Evolutionary conservation across 2,113 vertebrate species (phyloP).

Genomic region (Ascaphus truei): DNA sequence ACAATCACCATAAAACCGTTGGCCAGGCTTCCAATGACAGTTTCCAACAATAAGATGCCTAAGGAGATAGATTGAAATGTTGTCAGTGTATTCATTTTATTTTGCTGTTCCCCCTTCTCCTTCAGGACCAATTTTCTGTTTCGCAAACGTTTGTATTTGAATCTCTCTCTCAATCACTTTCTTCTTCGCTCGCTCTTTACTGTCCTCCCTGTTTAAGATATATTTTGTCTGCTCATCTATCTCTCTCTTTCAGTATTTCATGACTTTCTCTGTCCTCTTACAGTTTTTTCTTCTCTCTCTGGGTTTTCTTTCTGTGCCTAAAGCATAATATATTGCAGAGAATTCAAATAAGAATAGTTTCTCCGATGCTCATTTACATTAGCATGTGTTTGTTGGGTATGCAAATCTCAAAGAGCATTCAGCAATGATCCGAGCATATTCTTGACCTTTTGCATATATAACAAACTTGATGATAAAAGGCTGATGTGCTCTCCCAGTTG

Average conservation of each 20-base stretch:
- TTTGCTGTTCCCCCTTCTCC: neutral
- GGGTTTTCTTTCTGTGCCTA: neutral
- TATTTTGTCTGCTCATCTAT: too few relatives aligned
- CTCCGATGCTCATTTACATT: neutral
- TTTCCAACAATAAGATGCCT: neutral
- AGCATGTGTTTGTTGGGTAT: neutral
- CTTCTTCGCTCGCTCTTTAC: too few relatives aligned
- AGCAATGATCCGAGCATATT: neutral
- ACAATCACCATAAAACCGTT: conserved; percentile 14
- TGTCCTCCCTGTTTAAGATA: too few relatives aligned
- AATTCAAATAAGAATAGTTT: too few relatives aligned
- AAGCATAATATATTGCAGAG: neutral
- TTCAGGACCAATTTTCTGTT: too few relatives aligned
- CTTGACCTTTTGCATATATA: conserved; percentile 14
- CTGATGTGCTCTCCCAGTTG: too few relatives aligned
- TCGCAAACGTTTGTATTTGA: too few relatives aligned
- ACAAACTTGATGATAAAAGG: neutral
- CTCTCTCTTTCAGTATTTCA: too few relatives aligned
- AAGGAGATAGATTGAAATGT: neutral
- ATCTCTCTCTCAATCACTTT: too few relatives aligned
- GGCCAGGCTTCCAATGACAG: neutral
- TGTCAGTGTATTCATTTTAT: neutral
- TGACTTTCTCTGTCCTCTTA: neutral
- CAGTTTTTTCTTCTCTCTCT: neutral
- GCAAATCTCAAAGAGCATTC: conserved; percentile 1